These are phyloP conservation scores for Trialeurodes vaporariorum DNA, from an alignment of 1,140 invertebrate genomes.

Conservation along the genomic window DNA sequence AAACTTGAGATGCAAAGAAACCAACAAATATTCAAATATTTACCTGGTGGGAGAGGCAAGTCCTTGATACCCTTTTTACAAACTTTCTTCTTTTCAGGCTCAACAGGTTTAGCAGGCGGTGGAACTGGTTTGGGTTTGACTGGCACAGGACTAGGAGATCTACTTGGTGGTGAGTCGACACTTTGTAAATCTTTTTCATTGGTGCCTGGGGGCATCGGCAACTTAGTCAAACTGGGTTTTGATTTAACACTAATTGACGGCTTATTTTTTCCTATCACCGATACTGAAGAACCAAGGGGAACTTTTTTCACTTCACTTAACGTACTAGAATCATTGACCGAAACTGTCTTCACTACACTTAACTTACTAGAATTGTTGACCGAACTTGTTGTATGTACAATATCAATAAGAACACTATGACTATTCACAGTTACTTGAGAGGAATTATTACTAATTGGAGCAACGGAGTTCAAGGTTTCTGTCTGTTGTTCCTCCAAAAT, in stretches of 20 bases:
- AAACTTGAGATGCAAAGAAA: too few relatives aligned
- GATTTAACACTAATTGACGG: background rate
- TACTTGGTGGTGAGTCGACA: conserved; percentile 55
- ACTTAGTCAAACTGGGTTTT: conserved; percentile 38
- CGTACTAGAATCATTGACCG: background rate
- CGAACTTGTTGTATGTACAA: background rate
- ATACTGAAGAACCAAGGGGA: background rate
- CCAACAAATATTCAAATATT: conserved; percentile 23
- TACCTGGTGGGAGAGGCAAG: conserved; percentile 78
- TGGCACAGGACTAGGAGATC: conserved; percentile 44
- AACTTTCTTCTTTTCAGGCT: conserved; percentile 32
- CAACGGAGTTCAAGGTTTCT: background rate
- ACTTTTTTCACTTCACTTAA: background rate
- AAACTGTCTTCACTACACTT: background rate
- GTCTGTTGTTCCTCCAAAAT: background rate
- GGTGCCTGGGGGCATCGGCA: conserved; percentile 76
- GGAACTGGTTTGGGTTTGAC: conserved; percentile 39
- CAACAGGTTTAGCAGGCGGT: conserved; percentile 23
- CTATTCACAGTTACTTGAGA: background rate
- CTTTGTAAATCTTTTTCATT: conserved; percentile 62
- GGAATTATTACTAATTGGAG: background rate
- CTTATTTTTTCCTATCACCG: background rate
- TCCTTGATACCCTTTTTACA: conserved; percentile 64
- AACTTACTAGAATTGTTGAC: background rate
- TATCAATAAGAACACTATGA: background rate